Base-by-base conservation (phyloP, 2,113 vertebrate genomes). In the Larimichthys crocea region DNA sequence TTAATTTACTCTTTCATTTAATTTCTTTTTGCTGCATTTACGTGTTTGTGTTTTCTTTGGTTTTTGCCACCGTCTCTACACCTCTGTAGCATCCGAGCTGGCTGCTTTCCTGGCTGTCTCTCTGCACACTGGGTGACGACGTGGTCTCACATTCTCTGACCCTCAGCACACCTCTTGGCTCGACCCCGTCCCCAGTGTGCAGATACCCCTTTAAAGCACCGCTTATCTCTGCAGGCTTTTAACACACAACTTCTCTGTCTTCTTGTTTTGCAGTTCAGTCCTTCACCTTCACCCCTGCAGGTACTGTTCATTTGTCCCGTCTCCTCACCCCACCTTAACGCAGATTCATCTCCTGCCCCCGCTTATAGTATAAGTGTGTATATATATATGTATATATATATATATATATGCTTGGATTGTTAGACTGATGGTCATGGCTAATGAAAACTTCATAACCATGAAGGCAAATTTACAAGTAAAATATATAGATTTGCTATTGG, bases 201-300 rank as follows among this genome's bases (percentile, higher is more conserved):
- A 85, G 77, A 88, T 53, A 42, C 82, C 76, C 83, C 83, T 8
- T 40, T 85, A 80, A 90, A 92, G 91, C 91, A 74, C 86, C 72
- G 77, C 89, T 86, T 80, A 75, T 79, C 88, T 83, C 91, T 87
- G 84, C 93, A 93, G 89, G 93, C 92, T 94, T 90, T 94, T 95
- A 95, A 96, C 94, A 89, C 95, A 90, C 89, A 83, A 93, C 95
- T 94, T 96, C 90, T 96, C 95, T 97, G 93, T 95, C 96, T 97
- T 97, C 95, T 96, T 96, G 94, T 96, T 97, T 97, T 97, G 92
- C 95, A 97, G 95, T 97, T 92, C 96, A 96, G 93, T 96, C 95
- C 94, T 97, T 97, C 95, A 95, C 96, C 94, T 97, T 98, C 96
- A 97, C 95, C 92, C 95, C 95, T 95, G 95, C 96, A 96, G 96